Evolutionary conservation across 2,113 vertebrate genomes (phyloP), one percentile per base, ranked within the genome.

Genomic region (Fukomys damarensis): DNA sequence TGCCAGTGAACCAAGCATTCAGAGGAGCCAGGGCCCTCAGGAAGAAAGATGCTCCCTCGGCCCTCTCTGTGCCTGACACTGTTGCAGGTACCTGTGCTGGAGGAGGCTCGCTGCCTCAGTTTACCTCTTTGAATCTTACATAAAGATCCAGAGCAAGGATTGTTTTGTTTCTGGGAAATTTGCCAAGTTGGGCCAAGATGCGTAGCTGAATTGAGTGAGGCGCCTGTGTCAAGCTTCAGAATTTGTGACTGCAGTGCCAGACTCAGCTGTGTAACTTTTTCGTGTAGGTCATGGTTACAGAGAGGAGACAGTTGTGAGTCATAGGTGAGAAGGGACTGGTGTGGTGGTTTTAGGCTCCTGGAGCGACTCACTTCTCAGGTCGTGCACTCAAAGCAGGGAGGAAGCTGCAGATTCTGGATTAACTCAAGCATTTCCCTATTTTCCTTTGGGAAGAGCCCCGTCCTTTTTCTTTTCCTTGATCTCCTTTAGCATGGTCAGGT

Each of bases 91-190:
- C 30, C 56, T 1, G 5, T 13, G 58, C 28, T 0, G 30, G 38
- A 26, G 16, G 49, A 58, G 49, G 22, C 20, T 30, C 6, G 1
- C 66, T 26, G 77, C 70, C 81, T 92, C 20, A 0, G 12, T 32
- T 72, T 81, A 65, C 84, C 46, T 4, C 76, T 90, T 43, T 24
- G 52, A 59, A 19, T 65, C 70, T 70, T 43, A 17, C 77, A 12
- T 24, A 26, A 6, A 86, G 70, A 84, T 63, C 86, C 49, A 16
- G 58, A 83, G 49, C 72, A 63, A 20, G 77, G 3, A 30, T 61
- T 32, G 70, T 74, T 89, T 92, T 35, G 65, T 66, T 83, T 95
- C 97, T 89, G 86, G 88, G 92, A 86, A 59, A 19, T 54, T 59
- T 61, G 89, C 89, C 94, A 91, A 32, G 41, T 65, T 63, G 38